These are phyloP conservation scores for Chromobotia macracanthus DNA, from an alignment of 2,797 vertebrate species.

Conservation along the genomic window DNA sequence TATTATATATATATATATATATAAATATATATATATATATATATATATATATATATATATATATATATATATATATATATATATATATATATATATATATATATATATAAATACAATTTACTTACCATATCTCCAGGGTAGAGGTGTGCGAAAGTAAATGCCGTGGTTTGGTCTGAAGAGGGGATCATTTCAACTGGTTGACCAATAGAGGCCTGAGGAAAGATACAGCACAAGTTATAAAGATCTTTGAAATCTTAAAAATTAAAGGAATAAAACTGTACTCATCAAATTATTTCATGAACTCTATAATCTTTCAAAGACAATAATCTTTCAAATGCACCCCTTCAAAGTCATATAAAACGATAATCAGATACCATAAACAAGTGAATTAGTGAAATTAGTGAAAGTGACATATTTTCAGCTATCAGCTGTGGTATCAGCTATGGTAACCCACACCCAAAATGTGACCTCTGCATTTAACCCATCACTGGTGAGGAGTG, in stretches of 20 bases:
- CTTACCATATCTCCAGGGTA: conserved; percentile 45
- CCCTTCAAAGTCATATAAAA: not conserved
- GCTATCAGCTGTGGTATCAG: no score
- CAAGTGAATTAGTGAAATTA: no score
- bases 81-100: not conserved
- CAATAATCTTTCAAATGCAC: not conserved
- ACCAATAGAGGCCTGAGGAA: conserved; percentile 43
- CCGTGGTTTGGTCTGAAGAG: conserved; percentile 20
- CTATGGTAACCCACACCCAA: no score
- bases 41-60: not conserved
- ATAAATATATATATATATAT: not conserved
- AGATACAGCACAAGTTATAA: not conserved
- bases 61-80: no score
- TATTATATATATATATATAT: not conserved
- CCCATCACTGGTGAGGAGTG: no score
- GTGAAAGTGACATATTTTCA: no score
- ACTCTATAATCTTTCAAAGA: not conserved
- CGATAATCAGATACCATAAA: not conserved
- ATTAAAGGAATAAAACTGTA: no score
- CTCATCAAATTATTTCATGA: not conserved
- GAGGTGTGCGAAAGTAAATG: conserved; percentile 16
- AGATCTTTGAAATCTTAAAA: not conserved
- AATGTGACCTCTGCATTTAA: no score
- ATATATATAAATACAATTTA: not conserved
- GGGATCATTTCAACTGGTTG: conserved; percentile 21